Conservation (phyloP, 2,113 vertebrate genomes). For the Saccopteryx bilineata region DNA sequence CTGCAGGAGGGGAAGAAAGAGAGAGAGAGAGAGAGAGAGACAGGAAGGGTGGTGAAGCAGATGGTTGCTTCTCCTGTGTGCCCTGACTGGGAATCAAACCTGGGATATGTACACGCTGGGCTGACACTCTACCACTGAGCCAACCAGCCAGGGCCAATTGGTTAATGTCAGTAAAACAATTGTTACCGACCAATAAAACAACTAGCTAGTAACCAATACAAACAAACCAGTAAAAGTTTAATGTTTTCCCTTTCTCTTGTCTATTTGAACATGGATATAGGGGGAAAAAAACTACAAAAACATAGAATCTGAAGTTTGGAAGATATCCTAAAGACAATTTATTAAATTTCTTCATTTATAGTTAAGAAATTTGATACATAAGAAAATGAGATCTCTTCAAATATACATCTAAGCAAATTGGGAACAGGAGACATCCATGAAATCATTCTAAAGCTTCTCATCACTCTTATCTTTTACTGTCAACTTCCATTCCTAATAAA, state of each 20-base stretch:
- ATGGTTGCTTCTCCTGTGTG: too few species aligned
- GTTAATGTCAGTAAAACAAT: conserved; percentile 27
- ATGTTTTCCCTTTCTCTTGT: not conserved
- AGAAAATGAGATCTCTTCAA: not conserved
- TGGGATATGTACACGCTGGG: too few species aligned
- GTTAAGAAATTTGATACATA: not conserved
- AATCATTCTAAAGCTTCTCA: not conserved
- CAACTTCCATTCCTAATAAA: not conserved
- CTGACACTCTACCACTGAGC: too few species aligned
- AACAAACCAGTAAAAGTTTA: not conserved
- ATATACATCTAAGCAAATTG: not conserved
- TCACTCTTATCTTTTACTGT: too few species aligned
- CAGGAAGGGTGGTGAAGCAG: too few species aligned
- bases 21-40: too few species aligned
- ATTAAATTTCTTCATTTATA: not conserved
- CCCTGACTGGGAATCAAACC: too few species aligned
- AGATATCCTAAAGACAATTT: not conserved
- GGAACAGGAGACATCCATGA: not conserved
- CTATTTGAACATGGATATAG: not conserved
- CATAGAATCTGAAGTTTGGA: not conserved
- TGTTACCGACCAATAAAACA: conserved; percentile 10
- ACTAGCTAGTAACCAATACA: not conserved
- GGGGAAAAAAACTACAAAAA: not conserved
- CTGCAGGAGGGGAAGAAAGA: too few species aligned
- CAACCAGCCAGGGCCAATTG: too few species aligned